Evolutionary conservation across 2,888 invertebrate genomes (phyloP).

Genomic region (Meandrusa payeni): DNA sequence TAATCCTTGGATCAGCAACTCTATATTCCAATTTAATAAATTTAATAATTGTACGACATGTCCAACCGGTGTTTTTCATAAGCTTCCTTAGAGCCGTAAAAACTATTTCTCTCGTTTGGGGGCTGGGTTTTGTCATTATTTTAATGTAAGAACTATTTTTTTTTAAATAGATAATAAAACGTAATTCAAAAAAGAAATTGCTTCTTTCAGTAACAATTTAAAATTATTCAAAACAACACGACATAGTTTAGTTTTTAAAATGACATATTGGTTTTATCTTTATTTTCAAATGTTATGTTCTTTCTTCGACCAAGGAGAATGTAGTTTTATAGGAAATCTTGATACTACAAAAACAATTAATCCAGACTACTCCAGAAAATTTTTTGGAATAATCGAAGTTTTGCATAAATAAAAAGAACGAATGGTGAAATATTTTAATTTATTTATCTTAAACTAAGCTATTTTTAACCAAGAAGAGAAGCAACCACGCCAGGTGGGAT

Average conservation of each 20-base stretch:
- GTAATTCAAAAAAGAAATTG: too few species aligned
- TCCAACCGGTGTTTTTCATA: slow-evolving; percentile 58
- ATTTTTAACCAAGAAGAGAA: slow-evolving; percentile 52
- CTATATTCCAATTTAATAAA: slow-evolving; percentile 54
- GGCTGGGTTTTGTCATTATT: slow-evolving; percentile 3
- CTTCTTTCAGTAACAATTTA: too few species aligned
- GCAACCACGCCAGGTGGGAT: slow-evolving; percentile 52
- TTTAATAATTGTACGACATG: slow-evolving; percentile 54
- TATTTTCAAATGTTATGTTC: too few species aligned
- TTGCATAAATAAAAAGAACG: neutral
- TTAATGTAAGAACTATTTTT: too few species aligned
- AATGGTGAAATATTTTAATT: neutral
- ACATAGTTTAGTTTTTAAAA: too few species aligned
- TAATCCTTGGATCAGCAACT: slow-evolving; percentile 41
- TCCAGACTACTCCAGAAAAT: too few species aligned
- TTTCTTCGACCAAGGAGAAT: too few species aligned
- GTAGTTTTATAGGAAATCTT: too few species aligned
- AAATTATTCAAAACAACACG: too few species aligned
- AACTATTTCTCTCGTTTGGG: slow-evolving; percentile 48
- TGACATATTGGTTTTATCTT: too few species aligned
- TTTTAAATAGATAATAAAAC: too few species aligned
- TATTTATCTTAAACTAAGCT: slow-evolving; percentile 1
- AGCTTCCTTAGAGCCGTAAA: slow-evolving; percentile 53
- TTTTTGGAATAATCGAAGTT: neutral
- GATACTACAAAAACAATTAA: too few species aligned